These are phyloP conservation scores for Gymnoscelis rufifasciata DNA, from an alignment of 2,888 invertebrate species.

Conservation along the genomic window DNA sequence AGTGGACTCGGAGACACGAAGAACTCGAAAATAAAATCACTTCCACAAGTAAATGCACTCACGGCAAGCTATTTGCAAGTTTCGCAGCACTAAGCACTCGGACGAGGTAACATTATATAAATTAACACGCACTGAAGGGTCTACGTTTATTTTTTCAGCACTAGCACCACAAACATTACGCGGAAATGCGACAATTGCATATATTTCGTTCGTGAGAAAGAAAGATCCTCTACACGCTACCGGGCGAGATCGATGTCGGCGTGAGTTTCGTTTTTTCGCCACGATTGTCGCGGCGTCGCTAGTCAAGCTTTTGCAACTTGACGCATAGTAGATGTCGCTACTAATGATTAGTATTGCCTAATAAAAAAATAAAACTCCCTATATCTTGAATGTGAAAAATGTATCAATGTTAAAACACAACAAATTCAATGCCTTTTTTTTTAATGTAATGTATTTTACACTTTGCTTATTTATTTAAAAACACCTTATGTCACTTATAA, in stretches of 20 bases:
- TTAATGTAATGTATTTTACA: too few species aligned
- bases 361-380: constrained; percentile 1
- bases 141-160: constrained; percentile 57
- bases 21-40: constrained; percentile 54
- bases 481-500: too few species aligned
- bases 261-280: constrained; percentile 57
- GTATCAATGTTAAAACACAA: too few species aligned
- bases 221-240: constrained; percentile 56
- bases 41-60: constrained; percentile 52
- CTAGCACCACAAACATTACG: constrained; percentile 73
- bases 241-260: constrained; percentile 72
- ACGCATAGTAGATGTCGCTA: constrained; percentile 49
- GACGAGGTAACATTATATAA: constrained; percentile 62
- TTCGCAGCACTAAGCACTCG: constrained; percentile 69
- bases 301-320: constrained; percentile 13
- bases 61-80: constrained; percentile 44
- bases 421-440: too few species aligned
- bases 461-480: too few species aligned
- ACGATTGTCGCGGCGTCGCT: constrained; percentile 45
- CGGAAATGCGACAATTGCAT: constrained; percentile 56
- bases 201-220: constrained; percentile 64
- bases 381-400: not conserved
- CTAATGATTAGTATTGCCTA: constrained; percentile 35
- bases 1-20: constrained; percentile 50
- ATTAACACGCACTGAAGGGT: constrained; percentile 63